These are phyloP conservation scores for Temnothorax curvispinosus DNA, from an alignment of 1,140 invertebrate species.

Conservation along the genomic window DNA sequence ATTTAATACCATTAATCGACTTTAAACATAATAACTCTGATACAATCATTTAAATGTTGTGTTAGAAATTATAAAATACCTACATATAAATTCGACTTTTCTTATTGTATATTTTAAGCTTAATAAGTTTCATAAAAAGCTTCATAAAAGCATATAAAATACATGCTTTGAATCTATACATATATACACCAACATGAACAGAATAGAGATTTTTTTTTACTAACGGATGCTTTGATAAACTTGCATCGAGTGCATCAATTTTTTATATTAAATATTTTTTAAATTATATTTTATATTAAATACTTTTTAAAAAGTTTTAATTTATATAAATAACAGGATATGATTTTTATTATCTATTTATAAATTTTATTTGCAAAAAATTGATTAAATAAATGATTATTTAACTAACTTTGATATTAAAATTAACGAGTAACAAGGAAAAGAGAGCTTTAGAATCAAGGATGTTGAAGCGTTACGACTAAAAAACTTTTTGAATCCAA, in stretches of 20 bases:
- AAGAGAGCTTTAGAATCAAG: too few species aligned
- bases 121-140: background rate
- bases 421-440: too few species aligned
- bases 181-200: background rate
- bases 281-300: background rate
- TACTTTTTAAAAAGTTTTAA: background rate
- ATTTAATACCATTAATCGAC: background rate
- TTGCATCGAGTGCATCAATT: background rate
- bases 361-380: background rate
- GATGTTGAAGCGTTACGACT: too few species aligned
- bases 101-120: constrained; percentile 4
- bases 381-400: too few species aligned
- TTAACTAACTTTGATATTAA: too few species aligned
- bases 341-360: background rate
- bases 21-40: background rate
- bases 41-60: background rate
- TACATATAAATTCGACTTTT: background rate
- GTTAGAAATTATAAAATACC: background rate
- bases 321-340: background rate
- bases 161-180: background rate
- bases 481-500: too few species aligned
- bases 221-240: background rate
- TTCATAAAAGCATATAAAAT: background rate
- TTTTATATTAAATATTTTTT: constrained; percentile 8
- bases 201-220: background rate